Evolutionary conservation across 2,888 invertebrate species (phyloP).

Genomic region (Ochlodes sylvanus): DNA sequence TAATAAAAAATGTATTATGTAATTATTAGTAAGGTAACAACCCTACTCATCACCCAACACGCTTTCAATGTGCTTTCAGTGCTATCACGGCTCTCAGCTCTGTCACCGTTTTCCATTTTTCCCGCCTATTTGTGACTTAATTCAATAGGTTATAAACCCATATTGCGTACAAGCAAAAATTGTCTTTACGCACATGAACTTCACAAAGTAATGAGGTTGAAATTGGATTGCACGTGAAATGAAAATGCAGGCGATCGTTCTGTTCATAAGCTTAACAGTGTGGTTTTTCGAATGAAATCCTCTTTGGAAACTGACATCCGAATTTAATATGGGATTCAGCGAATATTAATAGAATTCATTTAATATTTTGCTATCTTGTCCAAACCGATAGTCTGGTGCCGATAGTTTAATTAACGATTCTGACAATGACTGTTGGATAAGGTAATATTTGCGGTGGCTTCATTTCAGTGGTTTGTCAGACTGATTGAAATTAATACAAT

Average conservation of each 20-base stretch:
- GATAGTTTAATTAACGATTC: constrained; percentile 33
- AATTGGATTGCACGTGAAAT: constrained; percentile 36
- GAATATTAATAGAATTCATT: constrained; percentile 51
- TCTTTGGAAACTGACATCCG: constrained; percentile 71
- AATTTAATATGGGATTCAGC: constrained; percentile 71
- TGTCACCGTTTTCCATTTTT: constrained; percentile 82
- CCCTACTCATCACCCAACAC: constrained; percentile 66
- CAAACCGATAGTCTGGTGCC: constrained; percentile 25
- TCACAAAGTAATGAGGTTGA: constrained; percentile 17
- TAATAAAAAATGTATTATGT: too few relatives aligned
- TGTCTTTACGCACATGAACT: constrained; percentile 35
- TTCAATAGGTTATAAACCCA: constrained; percentile 41
- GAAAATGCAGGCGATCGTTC: constrained; percentile 49
- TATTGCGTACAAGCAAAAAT: constrained; percentile 34
- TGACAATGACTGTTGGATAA: constrained; percentile 23
- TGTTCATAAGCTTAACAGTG: constrained; percentile 65
- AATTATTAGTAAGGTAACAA: constrained; percentile 42
- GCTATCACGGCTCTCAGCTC: constrained; percentile 83
- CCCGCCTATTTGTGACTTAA: constrained; percentile 54
- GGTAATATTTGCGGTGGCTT: constrained; percentile 2
- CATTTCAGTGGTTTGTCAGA: not conserved
- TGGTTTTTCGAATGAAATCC: constrained; percentile 80
- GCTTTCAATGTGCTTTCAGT: constrained; percentile 73
- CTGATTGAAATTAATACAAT: too few relatives aligned
- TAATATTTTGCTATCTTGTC: constrained; percentile 56